phyloP scores from a whole-genome alignment of 2,797 vertebrate genomes.

The Macropodus opercularis region DNA sequence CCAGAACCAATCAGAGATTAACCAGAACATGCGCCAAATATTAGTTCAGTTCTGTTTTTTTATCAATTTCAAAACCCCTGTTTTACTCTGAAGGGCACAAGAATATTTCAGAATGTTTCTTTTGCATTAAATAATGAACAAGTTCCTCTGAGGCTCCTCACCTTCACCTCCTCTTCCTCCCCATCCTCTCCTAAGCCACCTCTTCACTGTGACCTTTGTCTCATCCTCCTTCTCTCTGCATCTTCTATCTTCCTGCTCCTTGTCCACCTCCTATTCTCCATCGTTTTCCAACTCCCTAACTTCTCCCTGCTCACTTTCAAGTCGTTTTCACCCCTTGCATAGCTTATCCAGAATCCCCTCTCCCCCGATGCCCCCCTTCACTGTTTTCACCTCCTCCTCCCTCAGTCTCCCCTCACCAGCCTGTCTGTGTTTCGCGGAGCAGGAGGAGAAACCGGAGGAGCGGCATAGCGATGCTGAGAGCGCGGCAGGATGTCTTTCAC shows the following conservation, averaged over 20 bases:
- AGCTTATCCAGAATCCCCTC: too few species aligned
- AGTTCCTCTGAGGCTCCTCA: slow-evolving; percentile 4
- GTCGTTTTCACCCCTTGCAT: too few species aligned
- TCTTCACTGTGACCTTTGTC: too few species aligned
- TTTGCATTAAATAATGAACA: not conserved
- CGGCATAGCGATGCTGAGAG: slow-evolving; percentile 77
- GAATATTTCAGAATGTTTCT: not conserved
- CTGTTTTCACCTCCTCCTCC: not conserved
- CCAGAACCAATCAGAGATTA: not conserved
- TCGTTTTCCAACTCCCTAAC: too few species aligned
- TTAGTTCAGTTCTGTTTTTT: not conserved
- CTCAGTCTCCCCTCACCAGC: slow-evolving; percentile 1
- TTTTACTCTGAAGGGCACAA: not conserved
- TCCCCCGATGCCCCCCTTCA: too few species aligned
- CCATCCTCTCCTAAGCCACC: too few species aligned
- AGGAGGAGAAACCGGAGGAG: slow-evolving; percentile 30
- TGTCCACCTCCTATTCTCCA: too few species aligned
- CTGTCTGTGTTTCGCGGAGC: slow-evolving; percentile 25
- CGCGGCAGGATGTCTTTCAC: slow-evolving; percentile 80
- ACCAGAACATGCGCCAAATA: too few species aligned
- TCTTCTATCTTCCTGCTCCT: too few species aligned
- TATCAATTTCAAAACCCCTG: not conserved
- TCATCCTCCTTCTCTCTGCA: too few species aligned
- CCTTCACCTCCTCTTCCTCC: too few species aligned
- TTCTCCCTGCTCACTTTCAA: too few species aligned